A percentile compares a stretch with the other conserved stretches of the same genome.
These are phyloP conservation scores for Lymantria monacha DNA, from an alignment of 2,888 invertebrate species.

Conservation along the genomic window DNA sequence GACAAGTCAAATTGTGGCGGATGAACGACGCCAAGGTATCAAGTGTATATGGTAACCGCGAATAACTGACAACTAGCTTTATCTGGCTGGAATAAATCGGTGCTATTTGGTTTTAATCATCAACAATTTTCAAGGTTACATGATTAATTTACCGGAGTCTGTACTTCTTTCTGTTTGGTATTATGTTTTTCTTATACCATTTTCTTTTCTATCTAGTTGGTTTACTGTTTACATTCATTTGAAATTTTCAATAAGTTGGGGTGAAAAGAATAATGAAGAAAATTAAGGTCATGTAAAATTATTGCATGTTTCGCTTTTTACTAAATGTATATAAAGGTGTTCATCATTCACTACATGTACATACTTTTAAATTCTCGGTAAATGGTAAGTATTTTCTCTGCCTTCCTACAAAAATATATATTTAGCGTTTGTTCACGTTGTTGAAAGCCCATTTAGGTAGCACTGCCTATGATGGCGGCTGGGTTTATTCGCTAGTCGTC, in stretches of 20 bases:
- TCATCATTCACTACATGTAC: not conserved
- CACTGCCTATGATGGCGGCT: too few species aligned
- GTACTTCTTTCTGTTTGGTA: too few species aligned
- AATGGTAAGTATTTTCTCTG: not conserved
- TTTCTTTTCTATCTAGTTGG: not conserved
- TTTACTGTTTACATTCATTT: not conserved
- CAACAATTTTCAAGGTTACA: not conserved
- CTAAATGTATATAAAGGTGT: not conserved
- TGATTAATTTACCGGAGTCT: not conserved
- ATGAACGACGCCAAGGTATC: conserved; percentile 96
- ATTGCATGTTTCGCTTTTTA: not conserved
- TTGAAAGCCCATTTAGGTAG: too few species aligned
- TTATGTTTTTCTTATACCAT: not conserved
- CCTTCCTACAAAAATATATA: too few species aligned
- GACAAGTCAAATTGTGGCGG: conserved; percentile 98
- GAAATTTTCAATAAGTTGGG: too few species aligned
- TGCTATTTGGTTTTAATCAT: not conserved
- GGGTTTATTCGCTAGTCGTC: too few species aligned
- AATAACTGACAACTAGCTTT: conserved; percentile 5
- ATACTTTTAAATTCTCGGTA: not conserved
- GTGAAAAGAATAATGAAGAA: not conserved
- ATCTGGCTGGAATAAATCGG: not conserved
- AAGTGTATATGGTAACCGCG: conserved; percentile 2
- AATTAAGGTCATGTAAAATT: not conserved
- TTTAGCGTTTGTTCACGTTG: too few species aligned